Evolutionary conservation across 2,797 vertebrate genomes (phyloP), one percentile per base, ranked within the genome.

Genomic region (Apogon talboti): DNA sequence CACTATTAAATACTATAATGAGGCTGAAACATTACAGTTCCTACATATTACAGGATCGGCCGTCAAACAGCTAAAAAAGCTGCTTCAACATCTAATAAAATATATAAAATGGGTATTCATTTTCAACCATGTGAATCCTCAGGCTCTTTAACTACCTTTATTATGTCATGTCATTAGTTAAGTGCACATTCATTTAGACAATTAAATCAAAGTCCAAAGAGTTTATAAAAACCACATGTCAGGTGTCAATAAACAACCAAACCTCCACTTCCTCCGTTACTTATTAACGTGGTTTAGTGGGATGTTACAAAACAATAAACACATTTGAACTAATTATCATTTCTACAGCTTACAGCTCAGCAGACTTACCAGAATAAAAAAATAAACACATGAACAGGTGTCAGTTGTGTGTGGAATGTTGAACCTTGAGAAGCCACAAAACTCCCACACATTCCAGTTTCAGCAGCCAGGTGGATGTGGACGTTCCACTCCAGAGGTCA

Each of bases 201-300:
- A 18, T 41, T 19, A n/a, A 21, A 42, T 10, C 19, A 24, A 86
- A 89, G 89, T 91, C 76, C 87, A 89, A 63, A 61, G 8, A 1
- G 55, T 74, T 75, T 86, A 89, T 70, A 83, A 87, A 48, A 85
- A 79, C 50, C 74, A 76, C 85, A 85, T 81, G 69, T 55, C 68
- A 55, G 44, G 57, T 42, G 54, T 75, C 71, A 70, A 66, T 92
- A 92, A 92, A 89, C 3, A 41, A 70, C 50, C 63, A 65, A 66
- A 60, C 46, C 62, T 74, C 42, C 52, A 61, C 58, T 42, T 62
- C 58, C 9, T 71, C 11, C 35, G 80, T 90, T 87, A 91, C 82
- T 78, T 72, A 88, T 91, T 89, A 92, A 93, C 89, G 30, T 9
- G 37, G 8, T 84, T 88, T 84, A 78, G 64, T 16, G 2, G 28